Conservation (phyloP, 2,888 invertebrate genomes). For the Volucella inflata region DNA sequence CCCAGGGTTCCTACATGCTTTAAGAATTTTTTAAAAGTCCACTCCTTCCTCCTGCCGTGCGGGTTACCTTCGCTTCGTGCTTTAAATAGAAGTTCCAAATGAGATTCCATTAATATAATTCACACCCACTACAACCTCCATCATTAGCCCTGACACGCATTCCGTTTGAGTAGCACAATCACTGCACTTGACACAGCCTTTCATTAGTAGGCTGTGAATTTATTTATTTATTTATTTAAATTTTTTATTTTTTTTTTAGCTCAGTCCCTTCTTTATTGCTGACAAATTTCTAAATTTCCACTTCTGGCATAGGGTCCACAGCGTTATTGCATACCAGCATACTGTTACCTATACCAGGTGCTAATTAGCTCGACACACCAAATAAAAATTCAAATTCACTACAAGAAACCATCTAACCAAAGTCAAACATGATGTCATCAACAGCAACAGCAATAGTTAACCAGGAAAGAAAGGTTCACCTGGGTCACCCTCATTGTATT, state of each 20-base stretch:
- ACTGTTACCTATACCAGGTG: constrained; percentile 23
- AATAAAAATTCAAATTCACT: constrained; percentile 65
- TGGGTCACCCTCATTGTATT: constrained; percentile 56
- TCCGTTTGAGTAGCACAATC: constrained; percentile 42
- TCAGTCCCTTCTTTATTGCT: constrained; percentile 19
- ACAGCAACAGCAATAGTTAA: constrained; percentile 18
- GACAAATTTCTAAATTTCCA: constrained; percentile 59
- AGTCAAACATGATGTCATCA: constrained; percentile 66
- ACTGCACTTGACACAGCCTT: constrained; percentile 60
- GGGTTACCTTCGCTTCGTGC: background rate
- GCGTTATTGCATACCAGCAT: constrained; percentile 54
- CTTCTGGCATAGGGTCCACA: constrained; percentile 9
- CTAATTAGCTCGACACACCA: constrained; percentile 63
- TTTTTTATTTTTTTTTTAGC: constrained; percentile 14
- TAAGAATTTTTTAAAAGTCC: too few relatives aligned
- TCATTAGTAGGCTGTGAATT: constrained; percentile 1
- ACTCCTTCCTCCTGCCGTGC: too few relatives aligned
- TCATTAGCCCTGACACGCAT: constrained; percentile 56
- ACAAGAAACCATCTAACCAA: constrained; percentile 37
- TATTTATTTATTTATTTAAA: constrained; percentile 12
- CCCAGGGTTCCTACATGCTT: too few relatives aligned
- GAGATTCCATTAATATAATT: constrained; percentile 63
- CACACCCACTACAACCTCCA: constrained; percentile 54
- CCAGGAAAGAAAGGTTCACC: constrained; percentile 48
- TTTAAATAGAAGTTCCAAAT: constrained; percentile 34